Percentiles rank a stretch among this genome's conserved stretches.
These are phyloP conservation scores for Pyxicephalus adspersus DNA, from an alignment of 2,113 vertebrate genomes.

Conservation along the genomic window DNA sequence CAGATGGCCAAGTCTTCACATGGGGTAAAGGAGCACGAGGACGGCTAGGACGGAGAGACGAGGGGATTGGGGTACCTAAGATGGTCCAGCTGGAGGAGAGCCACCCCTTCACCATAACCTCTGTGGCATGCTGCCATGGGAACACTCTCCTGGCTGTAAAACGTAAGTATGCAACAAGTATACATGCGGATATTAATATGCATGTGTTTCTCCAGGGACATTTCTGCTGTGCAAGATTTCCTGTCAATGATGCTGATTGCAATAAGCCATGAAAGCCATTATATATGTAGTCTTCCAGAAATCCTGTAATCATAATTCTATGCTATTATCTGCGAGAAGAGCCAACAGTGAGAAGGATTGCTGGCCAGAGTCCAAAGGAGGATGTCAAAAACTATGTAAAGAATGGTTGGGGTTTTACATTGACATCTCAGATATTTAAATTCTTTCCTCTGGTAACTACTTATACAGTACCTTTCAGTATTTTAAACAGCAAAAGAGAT, in stretches of 20 bases:
- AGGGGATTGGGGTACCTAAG: constrained; percentile 83
- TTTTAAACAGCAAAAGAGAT: neutral
- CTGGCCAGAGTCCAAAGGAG: constrained; percentile 16
- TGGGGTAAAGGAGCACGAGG: constrained; percentile 98
- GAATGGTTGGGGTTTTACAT: constrained; percentile 31
- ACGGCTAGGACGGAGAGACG: constrained; percentile 90
- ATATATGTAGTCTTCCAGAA: neutral
- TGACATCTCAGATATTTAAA: constrained; percentile 28
- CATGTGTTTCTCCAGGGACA: constrained; percentile 26
- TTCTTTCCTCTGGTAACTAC: constrained; percentile 17
- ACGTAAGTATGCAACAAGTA: constrained; percentile 77
- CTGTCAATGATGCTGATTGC: constrained; percentile 7
- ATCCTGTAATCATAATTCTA: constrained; percentile 6
- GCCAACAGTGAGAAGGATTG: constrained; percentile 2
- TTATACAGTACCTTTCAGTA: constrained; percentile 5
- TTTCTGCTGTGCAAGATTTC: neutral
- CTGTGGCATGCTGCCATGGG: constrained; percentile 96
- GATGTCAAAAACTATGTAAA: constrained; percentile 37
- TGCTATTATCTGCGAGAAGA: neutral
- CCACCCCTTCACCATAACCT: constrained; percentile 87
- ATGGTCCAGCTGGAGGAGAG: constrained; percentile 88
- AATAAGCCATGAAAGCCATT: constrained; percentile 6
- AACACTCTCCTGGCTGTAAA: constrained; percentile 94
- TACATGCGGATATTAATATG: constrained; percentile 1
- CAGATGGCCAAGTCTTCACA: constrained; percentile 92